A percentile compares a stretch with the other conserved stretches of the same genome.
Evolutionary conservation across 2,113 vertebrate genomes (phyloP).

Genomic region (Amblyopsis rosae): DNA sequence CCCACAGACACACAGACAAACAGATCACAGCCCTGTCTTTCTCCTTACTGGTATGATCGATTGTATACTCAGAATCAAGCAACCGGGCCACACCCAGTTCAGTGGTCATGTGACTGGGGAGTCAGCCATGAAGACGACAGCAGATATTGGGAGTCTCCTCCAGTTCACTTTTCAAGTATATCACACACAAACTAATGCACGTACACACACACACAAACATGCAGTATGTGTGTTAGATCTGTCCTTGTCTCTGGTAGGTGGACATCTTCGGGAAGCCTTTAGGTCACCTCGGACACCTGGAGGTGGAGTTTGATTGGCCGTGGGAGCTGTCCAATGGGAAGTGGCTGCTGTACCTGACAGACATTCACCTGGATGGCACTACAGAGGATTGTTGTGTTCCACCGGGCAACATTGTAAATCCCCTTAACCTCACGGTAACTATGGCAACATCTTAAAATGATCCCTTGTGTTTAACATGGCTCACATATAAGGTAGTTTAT

Average conservation of each 20-base stretch:
- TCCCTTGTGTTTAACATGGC: too few species aligned
- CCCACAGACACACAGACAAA: neutral
- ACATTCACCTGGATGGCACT: constrained; percentile 71
- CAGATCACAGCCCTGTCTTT: neutral
- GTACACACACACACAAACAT: neutral
- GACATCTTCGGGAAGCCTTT: constrained; percentile 71
- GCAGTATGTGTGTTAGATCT: neutral
- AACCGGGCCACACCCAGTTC: neutral
- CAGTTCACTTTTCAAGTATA: neutral
- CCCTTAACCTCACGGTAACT: constrained; percentile 29
- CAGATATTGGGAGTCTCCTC: neutral
- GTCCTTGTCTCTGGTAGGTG: constrained; percentile 67
- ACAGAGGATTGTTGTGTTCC: constrained; percentile 68
- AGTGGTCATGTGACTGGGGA: constrained; percentile 3
- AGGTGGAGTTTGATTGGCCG: constrained; percentile 83
- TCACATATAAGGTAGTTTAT: too few species aligned
- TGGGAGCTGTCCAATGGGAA: constrained; percentile 83
- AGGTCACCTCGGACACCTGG: constrained; percentile 69
- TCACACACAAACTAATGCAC: neutral
- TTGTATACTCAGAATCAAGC: neutral
- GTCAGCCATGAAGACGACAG: neutral
- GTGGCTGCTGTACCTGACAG: constrained; percentile 84
- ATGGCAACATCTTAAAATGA: neutral
- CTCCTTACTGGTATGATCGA: neutral
- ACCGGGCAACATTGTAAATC: constrained; percentile 74